phyloP scores from a whole-genome alignment of 2,797 vertebrate genomes.

The Phrynocephalus forsythii region DNA sequence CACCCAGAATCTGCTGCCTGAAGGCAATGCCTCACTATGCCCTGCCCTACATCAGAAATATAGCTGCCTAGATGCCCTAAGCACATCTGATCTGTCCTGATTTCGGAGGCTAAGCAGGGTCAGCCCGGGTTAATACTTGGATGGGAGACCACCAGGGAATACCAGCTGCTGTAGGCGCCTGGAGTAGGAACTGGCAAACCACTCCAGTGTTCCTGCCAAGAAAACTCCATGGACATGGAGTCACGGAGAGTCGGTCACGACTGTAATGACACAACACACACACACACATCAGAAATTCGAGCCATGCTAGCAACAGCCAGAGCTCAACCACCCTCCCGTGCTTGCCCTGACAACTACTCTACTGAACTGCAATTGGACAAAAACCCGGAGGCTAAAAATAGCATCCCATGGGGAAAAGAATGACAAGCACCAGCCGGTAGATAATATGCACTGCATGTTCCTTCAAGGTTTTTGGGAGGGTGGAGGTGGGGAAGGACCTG shows the following conservation, averaged over 20 bases:
- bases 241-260: no score
- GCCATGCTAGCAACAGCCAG: constrained; percentile 52
- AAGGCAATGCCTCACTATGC: background rate
- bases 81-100: no score
- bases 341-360: constrained; percentile 72
- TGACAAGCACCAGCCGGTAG: constrained; percentile 62
- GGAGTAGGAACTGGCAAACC: no score
- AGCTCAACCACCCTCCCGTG: constrained; percentile 55
- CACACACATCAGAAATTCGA: constrained; percentile 23
- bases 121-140: no score
- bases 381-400: constrained; percentile 71
- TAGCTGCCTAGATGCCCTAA: no score
- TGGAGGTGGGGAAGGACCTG: background rate
- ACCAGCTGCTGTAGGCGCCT: no score
- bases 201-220: no score
- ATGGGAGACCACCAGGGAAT: no score
- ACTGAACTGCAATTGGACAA: constrained; percentile 68
- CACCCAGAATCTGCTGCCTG: background rate
- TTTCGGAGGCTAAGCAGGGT: no score
- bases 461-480: background rate
- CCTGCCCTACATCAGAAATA: constrained; percentile 24
- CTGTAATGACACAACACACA: no score
- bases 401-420: constrained; percentile 59
- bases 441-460: constrained; percentile 64
- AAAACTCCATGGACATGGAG: no score